Evolutionary conservation across 2,113 vertebrate genomes (phyloP).

Genomic region (rat (Rattus norvegicus)): GRCr8 NC_086036.1:79940501-79941000

Average conservation of each 20-base stretch:
- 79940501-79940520: background rate
- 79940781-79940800: conserved; percentile 82
- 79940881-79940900: conserved; percentile 72
- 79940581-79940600: conserved; percentile 80
- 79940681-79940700: conserved; percentile 78
- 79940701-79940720: conserved; percentile 77
- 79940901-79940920: conserved; percentile 72
- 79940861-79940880: conserved; percentile 82
- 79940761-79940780: conserved; percentile 80
- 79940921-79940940: conserved; percentile 67
- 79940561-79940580: conserved; percentile 29
- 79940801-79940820: conserved; percentile 78
- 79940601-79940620: conserved; percentile 78
- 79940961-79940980: background rate
- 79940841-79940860: conserved; percentile 63
- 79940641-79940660: conserved; percentile 80
- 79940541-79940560: background rate
- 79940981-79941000: background rate
- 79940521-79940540: background rate
- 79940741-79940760: conserved; percentile 80
- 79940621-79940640: conserved; percentile 73
- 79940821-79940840: conserved; percentile 80
- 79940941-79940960: background rate
- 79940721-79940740: conserved; percentile 69
- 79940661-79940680: conserved; percentile 57